Conservation (phyloP, 2,797 vertebrate genomes). For the Liparis tanakae region DNA sequence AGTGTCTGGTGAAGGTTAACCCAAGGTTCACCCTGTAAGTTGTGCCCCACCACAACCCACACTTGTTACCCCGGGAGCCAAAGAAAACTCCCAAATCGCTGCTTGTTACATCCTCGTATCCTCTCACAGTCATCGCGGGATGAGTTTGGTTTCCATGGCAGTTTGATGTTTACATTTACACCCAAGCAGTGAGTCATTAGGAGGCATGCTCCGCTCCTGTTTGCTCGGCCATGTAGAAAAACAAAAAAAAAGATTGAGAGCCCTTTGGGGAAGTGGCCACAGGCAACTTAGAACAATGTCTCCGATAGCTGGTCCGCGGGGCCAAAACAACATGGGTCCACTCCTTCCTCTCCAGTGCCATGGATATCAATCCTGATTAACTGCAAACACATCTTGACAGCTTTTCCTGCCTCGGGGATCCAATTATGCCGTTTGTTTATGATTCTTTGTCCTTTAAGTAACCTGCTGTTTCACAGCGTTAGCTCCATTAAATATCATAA, state of each 20-base stretch:
- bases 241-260: slow-evolving; percentile 17
- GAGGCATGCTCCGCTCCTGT: slow-evolving; percentile 35
- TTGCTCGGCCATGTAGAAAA: slow-evolving; percentile 41
- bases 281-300: slow-evolving; percentile 60
- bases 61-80: slow-evolving; percentile 49
- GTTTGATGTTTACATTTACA: slow-evolving; percentile 69
- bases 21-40: slow-evolving; percentile 65
- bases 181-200: slow-evolving; percentile 61
- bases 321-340: slow-evolving; percentile 53
- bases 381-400: slow-evolving; percentile 75
- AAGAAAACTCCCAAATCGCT: slow-evolving; percentile 54
- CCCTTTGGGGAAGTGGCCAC: slow-evolving; percentile 58
- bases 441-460: slow-evolving; percentile 72
- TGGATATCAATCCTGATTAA: slow-evolving; percentile 67
- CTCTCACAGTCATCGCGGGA: slow-evolving; percentile 51
- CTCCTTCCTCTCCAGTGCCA: slow-evolving; percentile 54
- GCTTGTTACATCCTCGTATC: slow-evolving; percentile 68
- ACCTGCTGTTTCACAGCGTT: slow-evolving; percentile 74
- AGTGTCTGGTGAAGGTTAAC: slow-evolving; percentile 65
- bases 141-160: slow-evolving; percentile 58
- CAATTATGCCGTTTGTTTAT: slow-evolving; percentile 79
- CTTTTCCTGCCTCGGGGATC: slow-evolving; percentile 70
- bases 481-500: slow-evolving; percentile 80
- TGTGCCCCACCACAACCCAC: slow-evolving; percentile 58
- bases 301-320: slow-evolving; percentile 52